Base-by-base conservation (phyloP, 64 coral and sea anemone species). In the Montipora foliosa region DNA sequence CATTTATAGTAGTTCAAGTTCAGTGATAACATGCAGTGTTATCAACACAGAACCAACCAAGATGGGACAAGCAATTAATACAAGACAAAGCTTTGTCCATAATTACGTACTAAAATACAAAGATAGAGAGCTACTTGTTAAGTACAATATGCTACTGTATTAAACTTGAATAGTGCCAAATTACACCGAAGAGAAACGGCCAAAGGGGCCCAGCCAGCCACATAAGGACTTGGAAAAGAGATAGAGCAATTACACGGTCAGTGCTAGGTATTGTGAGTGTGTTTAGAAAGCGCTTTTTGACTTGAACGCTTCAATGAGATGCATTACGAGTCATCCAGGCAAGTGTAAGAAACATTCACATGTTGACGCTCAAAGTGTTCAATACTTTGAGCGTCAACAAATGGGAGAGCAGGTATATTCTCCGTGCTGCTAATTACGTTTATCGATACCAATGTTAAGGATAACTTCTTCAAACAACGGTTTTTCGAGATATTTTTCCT, bases 1-100 rank as follows among this genome's bases (percentile, higher is more conserved):
- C 68, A 86, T 86, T 86, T 86, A 86, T 86, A 86, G 82, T 44
- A 86, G 82, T 86, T 86, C 49, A 64, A 64, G 44, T 86, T 86
- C 82, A 48, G 49, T 49, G 53, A 57, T 11, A 57, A 57, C 53
- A 57, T 11, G 49, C 76, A 49, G 47, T 78, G 82, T 86, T 45
- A 49, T 71, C 62, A 86, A 86, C 82, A 86, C 66, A 86, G 82
- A 86, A 86, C 82, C 64, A 86, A 48, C 82, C 49, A 84, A 84
- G 62, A 86, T 21, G 82, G 82, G 82, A 86, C 64, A 86, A 86
- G 16, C 71, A 72, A 86, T 86, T 46, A 86, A 78, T 71, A 86
- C 47, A 86, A 70, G 82, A 16, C n/a, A 48, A 69, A 71, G 45
- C 67, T 84, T 84, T 68, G 82, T 86, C 82, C 82, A 16, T 73